Base-by-base conservation (phyloP, 2,113 vertebrate genomes). In the Marcusenius ussheri region DNA sequence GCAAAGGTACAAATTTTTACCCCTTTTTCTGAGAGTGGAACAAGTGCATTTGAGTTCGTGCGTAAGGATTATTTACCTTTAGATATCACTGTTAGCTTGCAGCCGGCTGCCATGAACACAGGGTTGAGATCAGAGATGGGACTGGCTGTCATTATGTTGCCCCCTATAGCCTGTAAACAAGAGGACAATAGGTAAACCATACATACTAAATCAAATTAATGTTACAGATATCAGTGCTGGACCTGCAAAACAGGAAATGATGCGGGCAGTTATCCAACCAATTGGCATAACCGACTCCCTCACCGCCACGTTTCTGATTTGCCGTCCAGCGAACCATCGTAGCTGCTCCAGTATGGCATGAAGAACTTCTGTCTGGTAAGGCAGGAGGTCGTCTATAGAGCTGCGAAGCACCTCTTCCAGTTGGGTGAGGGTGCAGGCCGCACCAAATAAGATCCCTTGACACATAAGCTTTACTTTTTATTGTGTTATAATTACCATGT, bases 41-140 rank as follows among this genome's bases (percentile, higher is more conserved):
- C 27, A 62, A 49, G 6, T 21, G 58, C 6, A 15, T 15, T 86
- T 86, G 19, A 74, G 89, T 74, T 62, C 56, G n/a, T 27, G 11
- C 19, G 11, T 8, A 58, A 39, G 56, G n/a, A 56, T 50, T 62
- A 47, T 91, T 94, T 90, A 99, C 98, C 97, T 92, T 93, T 96
- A 92, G 97, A 97, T 90, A 95, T n/a, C 42, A 99, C 93, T 10
- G 96, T 97, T 89, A 99, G 93, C 90, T 94, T 97, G 92, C 97
- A 96, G 88, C 95, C 93, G 0, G 97, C 95, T 11, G 97, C 98
- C 98, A 99, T 98, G 89, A 99, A 96, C 19, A 99, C 96, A 0
- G 98, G 98, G 93, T 99, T 99, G 91, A 99, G 97, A 93, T 99
- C 98, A 19, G 98, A 99, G 91, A 99, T 99, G 47, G 98, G 98